Evolutionary conservation across 2,113 vertebrate species (phyloP), one percentile per base, ranked within the genome.

Genomic region (Hipposideros armiger): DNA sequence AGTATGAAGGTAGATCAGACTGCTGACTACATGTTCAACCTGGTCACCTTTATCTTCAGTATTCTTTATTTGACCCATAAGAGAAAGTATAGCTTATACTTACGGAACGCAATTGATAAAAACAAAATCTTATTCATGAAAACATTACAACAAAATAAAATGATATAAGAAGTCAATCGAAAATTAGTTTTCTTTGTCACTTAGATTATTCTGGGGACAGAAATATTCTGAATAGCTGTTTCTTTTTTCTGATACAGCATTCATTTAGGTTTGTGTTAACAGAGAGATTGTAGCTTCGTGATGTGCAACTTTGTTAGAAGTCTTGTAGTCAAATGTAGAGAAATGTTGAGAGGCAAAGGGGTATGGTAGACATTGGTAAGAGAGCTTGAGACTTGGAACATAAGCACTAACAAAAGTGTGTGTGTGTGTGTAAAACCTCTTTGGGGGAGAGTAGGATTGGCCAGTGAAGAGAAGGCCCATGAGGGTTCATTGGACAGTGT

Each of bases 111-210:
- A 58, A 6, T 30, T 80, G 1, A 74, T 90, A 36, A 11, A 24
- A 67, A 52, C 82, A 28, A 58, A 45, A 45, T 22, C 2, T 42
- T 81, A 52, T 24, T 62, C 7, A 13, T 81, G 19, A 50, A 95
- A 70, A 67, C 36, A 81, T 16, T 19, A 19, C 16, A 77, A 32
- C 6, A 72, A 73, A 88, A 86, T 73, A 47, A 77, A 93, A 77
- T 32, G 15, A 47, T 52, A n/a, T 5, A 77, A 42, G 42, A 73
- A 82, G 1, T 93, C 88, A 81, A 86, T 83, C 4, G 19, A 84
- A 62, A 96, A 26, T 90, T 66, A 80, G 28, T 64, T 90, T 94
- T 81, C n/a, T 56, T 67, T 89, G 56, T 58, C 36, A 89, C 28
- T 14, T 22, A 54, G 36, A 58, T 87, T 83, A 8, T 90, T 95